Base-by-base conservation (phyloP, 2,888 invertebrate species). In the Oxyteleia sp. region DNA sequence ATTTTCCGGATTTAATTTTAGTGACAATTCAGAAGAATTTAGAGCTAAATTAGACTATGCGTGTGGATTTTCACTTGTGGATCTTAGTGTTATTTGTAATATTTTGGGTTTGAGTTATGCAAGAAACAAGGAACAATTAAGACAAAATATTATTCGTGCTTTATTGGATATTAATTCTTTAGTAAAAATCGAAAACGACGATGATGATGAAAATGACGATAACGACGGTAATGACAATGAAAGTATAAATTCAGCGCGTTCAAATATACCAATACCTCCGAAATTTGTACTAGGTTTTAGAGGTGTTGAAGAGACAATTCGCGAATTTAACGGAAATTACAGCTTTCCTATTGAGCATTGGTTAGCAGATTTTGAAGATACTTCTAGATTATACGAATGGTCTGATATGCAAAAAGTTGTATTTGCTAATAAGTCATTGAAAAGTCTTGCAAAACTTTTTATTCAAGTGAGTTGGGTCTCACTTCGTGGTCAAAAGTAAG, bases 281-380 rank as follows among this genome's bases (percentile, higher is more conserved):
- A 55, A 38, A 20, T 55, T 55, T 20, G 10, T n/a, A 4, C 11
- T 55, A 20, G 35, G 35, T 0, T 55, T 38, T 55, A 10, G 38
- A 20, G 55, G 38, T 38, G n/a, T 32, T 10, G 32, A 53, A 10
- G 53, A 53, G 11, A 53, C 32, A 7, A 53, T 53, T 3, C 16
- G 55, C 1, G 38, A 55, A 35, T 55, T 55, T 55, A 38, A 55
- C 13, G 55, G 38, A 5, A 38, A 11, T 35, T 35, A 55, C 11
- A 38, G 20, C 16, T 35, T 18, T 38, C 55, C 55, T 8, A 20
- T 55, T n/a, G 55, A 55, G 4, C 35, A 47, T 3, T 75, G 74
- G 74, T 16, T 75, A 35, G 29, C 59, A 4, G 76, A 64, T 49
- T 82, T 76, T 64, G 71, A 82, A 45, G 82, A 82, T 15, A 47